Conservation (phyloP, 2,888 invertebrate genomes). For the Pammene fasciana region DNA sequence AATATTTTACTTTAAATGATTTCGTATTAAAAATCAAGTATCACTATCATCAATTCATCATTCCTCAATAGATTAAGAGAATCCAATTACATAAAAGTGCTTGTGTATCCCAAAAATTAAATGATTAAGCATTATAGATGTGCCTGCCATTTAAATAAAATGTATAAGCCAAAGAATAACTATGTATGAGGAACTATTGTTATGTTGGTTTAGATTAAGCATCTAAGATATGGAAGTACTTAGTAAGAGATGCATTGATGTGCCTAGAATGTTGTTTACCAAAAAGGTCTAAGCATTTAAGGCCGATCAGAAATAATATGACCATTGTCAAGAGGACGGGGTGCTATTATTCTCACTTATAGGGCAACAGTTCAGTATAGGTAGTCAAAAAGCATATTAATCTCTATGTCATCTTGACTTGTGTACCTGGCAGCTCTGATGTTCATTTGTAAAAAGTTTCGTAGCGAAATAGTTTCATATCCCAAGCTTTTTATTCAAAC, state of each 20-base stretch:
- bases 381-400: no score
- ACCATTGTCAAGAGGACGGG: not conserved
- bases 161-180: conserved; percentile 34
- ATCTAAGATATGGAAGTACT: conserved; percentile 17
- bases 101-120: not conserved
- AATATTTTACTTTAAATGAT: no score
- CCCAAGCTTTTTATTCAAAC: no score
- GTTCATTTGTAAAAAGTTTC: no score
- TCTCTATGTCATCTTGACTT: no score
- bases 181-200: conserved; percentile 26
- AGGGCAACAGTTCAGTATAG: no score
- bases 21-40: not conserved
- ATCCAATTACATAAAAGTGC: conserved; percentile 13
- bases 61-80: not conserved
- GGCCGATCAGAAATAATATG: no score
- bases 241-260: conserved; percentile 30
- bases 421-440: no score
- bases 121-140: conserved; percentile 27
- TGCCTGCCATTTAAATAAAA: conserved; percentile 34
- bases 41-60: no score
- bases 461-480: no score
- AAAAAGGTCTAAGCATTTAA: not conserved
- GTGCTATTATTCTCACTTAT: no score
- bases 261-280: conserved; percentile 34
- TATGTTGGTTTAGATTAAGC: conserved; percentile 29